Evolutionary conservation across 2,797 vertebrate species (phyloP), one percentile per base, ranked within the genome.

Genomic region (Mustela erminea): DNA sequence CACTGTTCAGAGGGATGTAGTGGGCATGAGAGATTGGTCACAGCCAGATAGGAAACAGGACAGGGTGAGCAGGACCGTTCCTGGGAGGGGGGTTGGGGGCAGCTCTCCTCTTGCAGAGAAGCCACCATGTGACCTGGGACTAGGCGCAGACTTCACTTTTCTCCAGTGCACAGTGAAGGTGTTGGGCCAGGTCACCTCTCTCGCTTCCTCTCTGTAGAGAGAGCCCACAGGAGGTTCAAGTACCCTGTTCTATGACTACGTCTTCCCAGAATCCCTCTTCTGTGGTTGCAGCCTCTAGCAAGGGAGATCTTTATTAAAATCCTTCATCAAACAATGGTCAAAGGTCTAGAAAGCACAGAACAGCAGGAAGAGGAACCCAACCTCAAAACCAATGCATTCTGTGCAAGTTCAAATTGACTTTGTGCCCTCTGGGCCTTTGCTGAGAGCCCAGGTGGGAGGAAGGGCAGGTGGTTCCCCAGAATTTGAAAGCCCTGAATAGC

Each of bases 161-260:
- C 6, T 62, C 87, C 1, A 0, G 32, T 21, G 43, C 29, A 23
- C 10, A 9, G 60, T 1, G 43, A 75, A 2, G 27, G 38, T 4
- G 0, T 2, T 32, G 41, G 41, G 56, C 90, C 46, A 35, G 7
- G 49, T 41, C 35, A 41, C 29, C 74, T 54, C 56, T 38, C 14
- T 0, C 1, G 43, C 41, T 18, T 80, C 78, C 62, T 80, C 1
- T 9, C 46, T 7, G 0, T 9, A 64, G 43, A 10, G 41, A 68
- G 21, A 81, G 25, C 75, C 15, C 3, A 0, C 18, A 25, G 64
- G 54, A 49, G 9, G 13, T 25, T 27, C 38, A 13, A 60, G 56
- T 9, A 2, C 1, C 0, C 17, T 6, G 6, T 23, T 27, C 66
- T 25, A 3, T 17, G 74, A 43, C 29, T 13, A 0, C n/a, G 78